phyloP scores from a whole-genome alignment of 2,113 vertebrate genomes.

The Puntigrus tetrazona region DNA sequence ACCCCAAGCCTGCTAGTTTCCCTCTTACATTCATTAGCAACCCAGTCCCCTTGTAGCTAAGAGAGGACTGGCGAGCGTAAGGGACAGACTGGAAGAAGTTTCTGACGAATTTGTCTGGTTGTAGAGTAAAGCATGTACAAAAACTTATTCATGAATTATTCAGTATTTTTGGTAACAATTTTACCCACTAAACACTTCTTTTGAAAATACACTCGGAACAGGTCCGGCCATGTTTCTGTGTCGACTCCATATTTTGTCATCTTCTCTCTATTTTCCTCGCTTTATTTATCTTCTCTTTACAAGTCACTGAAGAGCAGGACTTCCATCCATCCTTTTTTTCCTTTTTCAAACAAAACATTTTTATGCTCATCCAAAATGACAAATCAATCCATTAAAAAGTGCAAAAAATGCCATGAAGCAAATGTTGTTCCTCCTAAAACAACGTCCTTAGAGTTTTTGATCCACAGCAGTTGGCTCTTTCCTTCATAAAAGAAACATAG shows the following conservation, averaged over 20 bases:
- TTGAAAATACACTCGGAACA: constrained; percentile 64
- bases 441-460: constrained; percentile 63
- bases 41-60: constrained; percentile 48
- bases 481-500: constrained; percentile 70
- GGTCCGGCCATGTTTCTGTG: constrained; percentile 67
- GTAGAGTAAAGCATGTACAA: constrained; percentile 59
- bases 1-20: constrained; percentile 62
- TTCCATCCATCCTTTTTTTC: constrained; percentile 23
- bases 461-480: constrained; percentile 68
- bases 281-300: constrained; percentile 44
- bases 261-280: constrained; percentile 55
- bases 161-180: constrained; percentile 48
- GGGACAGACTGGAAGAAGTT: constrained; percentile 55
- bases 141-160: constrained; percentile 60
- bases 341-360: constrained; percentile 56
- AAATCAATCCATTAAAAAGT: constrained; percentile 80
- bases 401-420: constrained; percentile 81
- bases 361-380: constrained; percentile 62
- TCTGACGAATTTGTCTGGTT: constrained; percentile 4
- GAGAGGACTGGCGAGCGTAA: constrained; percentile 63
- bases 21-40: constrained; percentile 75
- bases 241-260: constrained; percentile 63
- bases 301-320: constrained; percentile 57
- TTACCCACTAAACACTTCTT: constrained; percentile 6
- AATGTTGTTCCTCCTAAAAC: constrained; percentile 68